phyloP scores from a whole-genome alignment of 2,888 invertebrate species.

The Noctua janthe region DNA sequence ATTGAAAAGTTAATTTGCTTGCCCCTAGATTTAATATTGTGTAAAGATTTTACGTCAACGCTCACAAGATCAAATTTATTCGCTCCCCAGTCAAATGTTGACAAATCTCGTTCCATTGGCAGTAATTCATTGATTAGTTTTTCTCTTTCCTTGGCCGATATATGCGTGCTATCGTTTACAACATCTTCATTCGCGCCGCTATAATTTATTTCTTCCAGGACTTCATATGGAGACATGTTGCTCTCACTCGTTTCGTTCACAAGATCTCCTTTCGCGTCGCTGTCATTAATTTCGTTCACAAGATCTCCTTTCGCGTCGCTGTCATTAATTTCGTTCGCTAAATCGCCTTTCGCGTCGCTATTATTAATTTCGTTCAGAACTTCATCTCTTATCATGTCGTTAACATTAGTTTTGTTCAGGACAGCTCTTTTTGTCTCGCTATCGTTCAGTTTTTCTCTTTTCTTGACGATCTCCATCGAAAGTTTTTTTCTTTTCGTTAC shows the following conservation, averaged over 20 bases:
- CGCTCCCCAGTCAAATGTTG: slow-evolving; percentile 13
- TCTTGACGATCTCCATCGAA: background rate
- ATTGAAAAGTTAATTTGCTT: background rate
- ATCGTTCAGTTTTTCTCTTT: background rate
- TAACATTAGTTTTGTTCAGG: background rate
- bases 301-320: background rate
- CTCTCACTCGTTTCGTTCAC: background rate
- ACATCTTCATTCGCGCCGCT: background rate
- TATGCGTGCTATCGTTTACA: background rate
- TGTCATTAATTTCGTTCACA: background rate
- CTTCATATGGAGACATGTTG: no score
- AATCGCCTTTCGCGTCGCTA: background rate
- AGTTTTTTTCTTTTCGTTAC: background rate
- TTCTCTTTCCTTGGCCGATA: background rate
- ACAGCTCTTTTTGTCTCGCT: background rate
- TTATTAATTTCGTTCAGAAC: background rate
- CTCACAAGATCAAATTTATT: background rate
- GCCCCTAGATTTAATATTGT: slow-evolving; percentile 12
- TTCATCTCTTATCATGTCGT: background rate
- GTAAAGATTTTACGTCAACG: background rate
- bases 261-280: background rate
- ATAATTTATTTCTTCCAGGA: background rate
- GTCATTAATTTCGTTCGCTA: background rate
- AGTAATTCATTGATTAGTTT: background rate
- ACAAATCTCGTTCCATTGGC: background rate